Percentiles rank a stretch among this genome's conserved stretches.
Conservation (phyloP, 2,888 invertebrate species). For the Arctia plantaginis region DNA sequence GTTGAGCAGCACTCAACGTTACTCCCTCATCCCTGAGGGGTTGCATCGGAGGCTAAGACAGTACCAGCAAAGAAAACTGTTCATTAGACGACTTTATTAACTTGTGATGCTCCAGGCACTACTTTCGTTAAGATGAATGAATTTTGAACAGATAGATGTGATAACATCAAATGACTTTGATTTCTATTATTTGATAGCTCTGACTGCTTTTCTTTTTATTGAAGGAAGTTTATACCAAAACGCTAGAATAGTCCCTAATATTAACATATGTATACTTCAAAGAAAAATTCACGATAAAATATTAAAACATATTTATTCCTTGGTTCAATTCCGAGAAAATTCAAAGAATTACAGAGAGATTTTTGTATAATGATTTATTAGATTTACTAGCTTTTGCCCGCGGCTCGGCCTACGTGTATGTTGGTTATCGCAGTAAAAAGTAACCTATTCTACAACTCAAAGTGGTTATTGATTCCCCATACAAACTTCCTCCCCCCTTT, state of each 20-base stretch:
- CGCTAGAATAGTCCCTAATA: not conserved
- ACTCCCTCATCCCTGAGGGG: conserved; percentile 31
- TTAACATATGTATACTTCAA: not conserved
- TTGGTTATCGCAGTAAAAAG: no score
- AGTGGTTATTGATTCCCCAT: no score
- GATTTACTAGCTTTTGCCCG: no score
- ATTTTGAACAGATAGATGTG: conserved; percentile 14
- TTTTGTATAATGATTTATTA: no score
- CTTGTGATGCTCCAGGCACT: conserved; percentile 46
- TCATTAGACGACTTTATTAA: conserved; percentile 69
- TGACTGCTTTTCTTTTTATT: not conserved
- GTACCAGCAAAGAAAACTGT: conserved; percentile 62
- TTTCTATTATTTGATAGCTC: not conserved
- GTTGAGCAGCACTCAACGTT: not conserved
- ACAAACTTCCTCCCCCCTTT: no score
- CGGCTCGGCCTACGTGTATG: no score
- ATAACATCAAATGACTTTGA: not conserved
- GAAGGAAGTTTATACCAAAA: not conserved
- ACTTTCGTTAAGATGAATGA: conserved; percentile 21
- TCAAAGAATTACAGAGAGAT: not conserved
- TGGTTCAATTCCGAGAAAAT: not conserved
- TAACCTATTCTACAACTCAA: no score
- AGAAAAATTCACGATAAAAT: no score
- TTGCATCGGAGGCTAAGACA: conserved; percentile 37
- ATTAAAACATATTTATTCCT: no score